Conservation (phyloP, 2,888 invertebrate species). For the Pomacea canaliculata region DNA sequence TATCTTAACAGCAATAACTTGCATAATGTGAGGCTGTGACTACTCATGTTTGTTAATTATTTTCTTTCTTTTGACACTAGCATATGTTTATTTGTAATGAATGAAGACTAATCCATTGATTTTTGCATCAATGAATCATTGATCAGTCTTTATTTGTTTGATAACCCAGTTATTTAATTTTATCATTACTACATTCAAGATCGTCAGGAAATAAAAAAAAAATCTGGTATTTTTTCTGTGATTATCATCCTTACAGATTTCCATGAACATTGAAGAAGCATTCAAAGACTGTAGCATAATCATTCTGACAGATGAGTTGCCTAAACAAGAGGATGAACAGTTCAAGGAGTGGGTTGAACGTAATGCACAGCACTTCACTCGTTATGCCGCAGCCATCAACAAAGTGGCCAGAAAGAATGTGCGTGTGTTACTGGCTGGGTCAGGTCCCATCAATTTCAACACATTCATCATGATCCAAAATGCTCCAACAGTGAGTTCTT, state of each 20-base stretch:
- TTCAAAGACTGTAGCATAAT: constrained; percentile 60
- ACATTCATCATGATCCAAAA: constrained; percentile 58
- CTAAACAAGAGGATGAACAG: constrained; percentile 38
- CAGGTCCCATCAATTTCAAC: constrained; percentile 65
- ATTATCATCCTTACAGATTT: not conserved
- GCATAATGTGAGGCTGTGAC: too few species aligned
- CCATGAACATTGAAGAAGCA: constrained; percentile 35
- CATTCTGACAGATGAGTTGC: constrained; percentile 57
- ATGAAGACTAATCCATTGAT: too few species aligned
- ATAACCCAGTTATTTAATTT: too few species aligned
- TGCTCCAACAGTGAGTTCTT: constrained; percentile 44
- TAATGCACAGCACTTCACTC: constrained; percentile 51
- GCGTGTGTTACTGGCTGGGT: constrained; percentile 58
- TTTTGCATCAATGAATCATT: too few species aligned
- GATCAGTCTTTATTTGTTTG: too few species aligned
- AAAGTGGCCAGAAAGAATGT: constrained; percentile 48
- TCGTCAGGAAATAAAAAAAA: too few species aligned
- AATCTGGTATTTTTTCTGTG: too few species aligned
- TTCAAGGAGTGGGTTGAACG: constrained; percentile 54
- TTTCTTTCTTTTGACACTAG: too few species aligned
- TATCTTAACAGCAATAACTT: too few species aligned
- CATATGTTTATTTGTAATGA: too few species aligned
- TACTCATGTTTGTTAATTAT: too few species aligned
- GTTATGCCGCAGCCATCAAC: constrained; percentile 58
- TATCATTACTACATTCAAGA: too few species aligned